Conservation (phyloP, 1,140 invertebrate species). For the Procambarus virginalis region DNA sequence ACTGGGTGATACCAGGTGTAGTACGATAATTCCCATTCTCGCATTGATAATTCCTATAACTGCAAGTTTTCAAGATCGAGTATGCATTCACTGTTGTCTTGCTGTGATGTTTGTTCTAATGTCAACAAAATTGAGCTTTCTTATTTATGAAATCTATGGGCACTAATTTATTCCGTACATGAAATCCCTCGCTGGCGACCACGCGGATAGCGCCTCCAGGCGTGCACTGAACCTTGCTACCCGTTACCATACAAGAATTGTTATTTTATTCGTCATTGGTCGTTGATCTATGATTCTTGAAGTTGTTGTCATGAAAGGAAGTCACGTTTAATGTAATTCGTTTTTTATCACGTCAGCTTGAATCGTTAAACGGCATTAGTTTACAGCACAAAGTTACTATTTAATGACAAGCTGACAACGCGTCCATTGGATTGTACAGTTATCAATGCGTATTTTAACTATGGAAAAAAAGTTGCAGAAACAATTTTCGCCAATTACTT, state of each 20-base stretch:
- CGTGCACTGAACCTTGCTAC: not conserved
- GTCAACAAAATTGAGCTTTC: not conserved
- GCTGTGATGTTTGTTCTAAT: not conserved
- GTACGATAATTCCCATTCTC: not conserved
- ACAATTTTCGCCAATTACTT: not conserved
- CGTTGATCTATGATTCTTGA: not conserved
- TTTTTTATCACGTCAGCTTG: not conserved
- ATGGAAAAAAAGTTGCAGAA: not conserved
- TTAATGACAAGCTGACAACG: not conserved
- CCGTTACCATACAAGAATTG: not conserved
- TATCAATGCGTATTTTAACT: not conserved
- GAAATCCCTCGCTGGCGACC: not conserved
- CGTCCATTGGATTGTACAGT: not conserved
- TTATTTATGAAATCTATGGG: not conserved
- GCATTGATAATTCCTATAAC: not conserved
- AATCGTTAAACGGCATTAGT: not conserved
- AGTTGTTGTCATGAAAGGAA: not conserved
- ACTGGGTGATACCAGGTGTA: not conserved
- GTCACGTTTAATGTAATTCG: not conserved
- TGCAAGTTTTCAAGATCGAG: not conserved
- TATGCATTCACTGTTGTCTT: too few species aligned
- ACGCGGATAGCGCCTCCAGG: too few species aligned
- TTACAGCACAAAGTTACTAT: not conserved
- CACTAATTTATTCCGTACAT: not conserved
- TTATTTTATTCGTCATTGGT: not conserved